Percentiles rank a stretch among this genome's conserved stretches.
phyloP scores from a whole-genome alignment of 1,140 invertebrate genomes.

The Eumaeus atala region DNA sequence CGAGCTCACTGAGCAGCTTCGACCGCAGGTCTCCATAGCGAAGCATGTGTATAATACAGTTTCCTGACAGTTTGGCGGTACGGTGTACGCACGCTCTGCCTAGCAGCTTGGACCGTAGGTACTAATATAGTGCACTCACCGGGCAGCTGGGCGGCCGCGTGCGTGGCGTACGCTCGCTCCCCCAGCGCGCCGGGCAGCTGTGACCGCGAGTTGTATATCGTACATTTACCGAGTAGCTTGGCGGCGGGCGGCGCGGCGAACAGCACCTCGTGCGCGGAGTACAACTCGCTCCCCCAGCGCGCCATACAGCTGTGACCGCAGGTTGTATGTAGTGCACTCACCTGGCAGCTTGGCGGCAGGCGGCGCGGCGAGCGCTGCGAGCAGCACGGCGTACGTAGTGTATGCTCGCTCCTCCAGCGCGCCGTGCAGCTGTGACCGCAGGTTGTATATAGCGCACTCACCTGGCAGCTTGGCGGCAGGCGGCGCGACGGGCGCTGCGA shows the following conservation, averaged over 20 bases:
- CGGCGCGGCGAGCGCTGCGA: constrained; percentile 26
- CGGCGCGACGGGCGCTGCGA: constrained; percentile 16
- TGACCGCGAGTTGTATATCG: not conserved
- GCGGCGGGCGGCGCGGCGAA: constrained; percentile 14
- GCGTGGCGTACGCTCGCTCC: too few species aligned
- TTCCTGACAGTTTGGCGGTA: not conserved
- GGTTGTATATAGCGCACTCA: too few species aligned
- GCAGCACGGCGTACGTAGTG: constrained; percentile 33
- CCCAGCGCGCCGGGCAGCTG: constrained; percentile 1
- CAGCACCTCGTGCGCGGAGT: constrained; percentile 23
- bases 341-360: not conserved
- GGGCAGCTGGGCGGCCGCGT: too few species aligned
- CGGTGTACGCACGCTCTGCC: too few species aligned
- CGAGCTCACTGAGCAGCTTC: not conserved
- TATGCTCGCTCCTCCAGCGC: too few species aligned
- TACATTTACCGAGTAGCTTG: not conserved
- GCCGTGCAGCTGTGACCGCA: too few species aligned
- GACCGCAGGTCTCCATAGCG: not conserved
- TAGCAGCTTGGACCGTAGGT: too few species aligned
- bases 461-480: too few species aligned
- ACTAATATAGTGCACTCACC: too few species aligned
- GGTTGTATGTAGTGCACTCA: constrained; percentile 11
- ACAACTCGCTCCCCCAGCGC: constrained; percentile 26
- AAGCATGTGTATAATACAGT: constrained; percentile 10
- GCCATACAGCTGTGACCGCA: constrained; percentile 6